Conservation (phyloP, 1,140 invertebrate genomes). For the Drosophila pandora region DNA sequence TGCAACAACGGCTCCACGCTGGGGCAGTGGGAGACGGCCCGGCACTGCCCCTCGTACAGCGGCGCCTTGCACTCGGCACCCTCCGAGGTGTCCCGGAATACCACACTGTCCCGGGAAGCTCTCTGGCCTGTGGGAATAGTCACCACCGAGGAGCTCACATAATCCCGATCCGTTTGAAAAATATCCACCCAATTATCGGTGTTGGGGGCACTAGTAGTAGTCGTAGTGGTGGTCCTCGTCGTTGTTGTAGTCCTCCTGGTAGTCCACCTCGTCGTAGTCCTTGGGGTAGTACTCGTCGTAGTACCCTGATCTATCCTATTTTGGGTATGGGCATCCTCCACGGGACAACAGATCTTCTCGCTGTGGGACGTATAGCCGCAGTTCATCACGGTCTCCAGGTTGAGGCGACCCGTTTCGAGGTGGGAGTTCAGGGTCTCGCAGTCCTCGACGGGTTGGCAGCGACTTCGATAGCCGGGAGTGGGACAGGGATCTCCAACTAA, state of each 20-base stretch:
- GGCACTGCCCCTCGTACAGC: constrained; percentile 55
- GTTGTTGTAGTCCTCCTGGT: not conserved
- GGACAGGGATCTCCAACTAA: constrained; percentile 65
- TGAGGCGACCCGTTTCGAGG: constrained; percentile 24
- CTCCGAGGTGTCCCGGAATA: not conserved
- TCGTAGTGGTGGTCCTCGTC: constrained; percentile 11
- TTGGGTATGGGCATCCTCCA: constrained; percentile 13
- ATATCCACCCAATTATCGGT: constrained; percentile 39
- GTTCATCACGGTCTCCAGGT: constrained; percentile 15
- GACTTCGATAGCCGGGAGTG: constrained; percentile 50
- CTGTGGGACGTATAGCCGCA: constrained; percentile 54
- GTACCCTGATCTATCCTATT: constrained; percentile 1
- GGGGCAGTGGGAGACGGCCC: constrained; percentile 40
- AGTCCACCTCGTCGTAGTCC: not conserved
- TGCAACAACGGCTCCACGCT: constrained; percentile 39
- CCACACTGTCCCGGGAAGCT: constrained; percentile 3
- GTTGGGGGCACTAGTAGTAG: constrained; percentile 11
- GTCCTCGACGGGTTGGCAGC: constrained; percentile 45
- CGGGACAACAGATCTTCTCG: constrained; percentile 70
- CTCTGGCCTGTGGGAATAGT: not conserved
- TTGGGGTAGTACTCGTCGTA: not conserved
- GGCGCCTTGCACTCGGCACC: constrained; percentile 45
- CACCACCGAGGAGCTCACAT: constrained; percentile 13
- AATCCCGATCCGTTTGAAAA: constrained; percentile 54
- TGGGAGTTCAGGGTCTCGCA: constrained; percentile 37